Base-by-base conservation (phyloP, 2,888 invertebrate species). In the Elaeidobius kamerunicus region DNA sequence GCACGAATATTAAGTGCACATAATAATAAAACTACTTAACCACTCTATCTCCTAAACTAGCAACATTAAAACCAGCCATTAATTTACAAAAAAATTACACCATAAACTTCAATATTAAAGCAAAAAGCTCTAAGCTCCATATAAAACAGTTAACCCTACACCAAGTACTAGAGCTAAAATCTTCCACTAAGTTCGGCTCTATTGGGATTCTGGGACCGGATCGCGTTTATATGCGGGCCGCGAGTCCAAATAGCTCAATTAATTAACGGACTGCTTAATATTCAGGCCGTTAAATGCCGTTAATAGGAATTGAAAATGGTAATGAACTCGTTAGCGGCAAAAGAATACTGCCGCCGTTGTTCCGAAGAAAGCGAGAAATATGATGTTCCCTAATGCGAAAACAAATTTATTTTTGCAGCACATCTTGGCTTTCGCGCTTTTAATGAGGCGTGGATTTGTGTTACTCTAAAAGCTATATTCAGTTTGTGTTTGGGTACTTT, bases 261-360 rank as follows among this genome's bases (percentile, higher is more conserved):
- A 56, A 56, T 56, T 56, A 56, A 56, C 48, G 38, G 19, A 36
- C 52, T 49, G 48, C 42, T 56, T 56, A 56, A 52, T 56, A 56
- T 56, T 52, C 56, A 30, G 11, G 11, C 52, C 56, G 45, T 56
- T 56, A 56, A 52, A 36, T 44, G 56, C 45, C 45, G 45, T 44
- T 53, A 56, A 56, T 56, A 53, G 52, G 52, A 56, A 56, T 49
- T 56, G 49, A 52, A 56, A 56, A 56, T 45, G 56, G 52, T 52
- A 56, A 56, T 56, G 56, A 52, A 52, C 49, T 40, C 56, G 56
- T 56, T 56, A 46, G 30, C 16, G 51, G 47, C 42, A 30, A 55
- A 55, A 55, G 51, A 47, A 51, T 55, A 55, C 23, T 51, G 27
- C 39, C 23, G 1, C 11, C 18, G 32, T 12, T n/a, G n/a, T 30